Evolutionary conservation across 2,113 vertebrate species (phyloP).

Genomic region (Leptocoma aspasia): DNA sequence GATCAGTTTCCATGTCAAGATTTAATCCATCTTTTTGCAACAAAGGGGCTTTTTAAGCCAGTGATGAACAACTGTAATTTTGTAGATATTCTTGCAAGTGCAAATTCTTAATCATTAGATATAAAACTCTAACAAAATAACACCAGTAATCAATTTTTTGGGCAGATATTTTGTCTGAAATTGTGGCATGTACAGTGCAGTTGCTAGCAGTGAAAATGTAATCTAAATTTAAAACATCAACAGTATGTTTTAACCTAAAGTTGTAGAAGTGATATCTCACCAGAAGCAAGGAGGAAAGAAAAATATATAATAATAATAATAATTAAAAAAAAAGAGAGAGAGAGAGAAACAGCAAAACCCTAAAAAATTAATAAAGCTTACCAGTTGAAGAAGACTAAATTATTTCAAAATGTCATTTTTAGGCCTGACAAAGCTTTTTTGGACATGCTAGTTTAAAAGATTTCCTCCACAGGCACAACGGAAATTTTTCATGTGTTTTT

Average conservation of each 20-base stretch:
- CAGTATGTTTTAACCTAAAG: neutral
- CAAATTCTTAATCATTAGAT: neutral
- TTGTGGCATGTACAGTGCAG: neutral
- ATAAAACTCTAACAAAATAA: neutral
- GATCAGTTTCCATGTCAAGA: neutral
- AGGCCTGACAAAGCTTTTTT: neutral
- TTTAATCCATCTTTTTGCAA: conserved; percentile 30
- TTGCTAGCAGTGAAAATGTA: neutral
- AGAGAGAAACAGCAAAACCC: rapidly evolving
- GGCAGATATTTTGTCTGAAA: neutral
- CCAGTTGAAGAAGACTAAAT: neutral
- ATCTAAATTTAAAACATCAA: neutral
- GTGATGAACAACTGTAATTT: neutral
- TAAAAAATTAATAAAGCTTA: neutral
- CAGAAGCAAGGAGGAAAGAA: neutral
- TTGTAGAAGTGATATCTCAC: neutral
- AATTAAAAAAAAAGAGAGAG: neutral
- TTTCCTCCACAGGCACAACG: neutral
- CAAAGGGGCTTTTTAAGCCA: neutral
- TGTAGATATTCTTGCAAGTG: neutral
- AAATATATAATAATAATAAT: neutral
- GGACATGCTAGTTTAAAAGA: neutral
- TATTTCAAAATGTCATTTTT: neutral
- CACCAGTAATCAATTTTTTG: neutral
- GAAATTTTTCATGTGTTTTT: neutral